Evolutionary conservation across 2,113 vertebrate genomes (phyloP).

Genomic region (Vulpes vulpes): DNA sequence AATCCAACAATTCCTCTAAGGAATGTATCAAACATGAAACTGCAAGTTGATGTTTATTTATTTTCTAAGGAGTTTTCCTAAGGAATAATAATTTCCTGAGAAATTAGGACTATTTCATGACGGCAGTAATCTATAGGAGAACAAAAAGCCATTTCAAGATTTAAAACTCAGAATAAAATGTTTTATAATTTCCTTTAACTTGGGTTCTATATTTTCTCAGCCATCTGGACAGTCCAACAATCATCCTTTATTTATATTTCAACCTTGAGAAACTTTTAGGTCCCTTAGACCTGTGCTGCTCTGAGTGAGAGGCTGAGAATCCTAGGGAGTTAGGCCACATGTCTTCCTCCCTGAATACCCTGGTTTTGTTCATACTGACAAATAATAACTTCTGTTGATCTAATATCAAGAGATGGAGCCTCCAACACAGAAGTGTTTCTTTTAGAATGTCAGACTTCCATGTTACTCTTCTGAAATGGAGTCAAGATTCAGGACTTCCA

Average conservation of each 20-base stretch:
- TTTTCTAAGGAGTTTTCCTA: neutral
- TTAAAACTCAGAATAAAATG: conserved; percentile 3
- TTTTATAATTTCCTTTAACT: neutral
- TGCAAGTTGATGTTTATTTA: neutral
- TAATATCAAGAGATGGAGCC: neutral
- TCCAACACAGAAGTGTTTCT: neutral
- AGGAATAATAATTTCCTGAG: neutral
- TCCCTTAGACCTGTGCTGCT: neutral
- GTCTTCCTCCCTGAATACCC: neutral
- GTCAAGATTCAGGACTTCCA: neutral
- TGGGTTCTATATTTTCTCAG: neutral
- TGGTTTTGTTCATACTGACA: neutral
- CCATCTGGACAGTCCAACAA: neutral
- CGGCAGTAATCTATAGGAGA: neutral
- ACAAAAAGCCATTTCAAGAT: neutral
- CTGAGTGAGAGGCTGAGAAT: neutral
- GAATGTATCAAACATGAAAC: neutral
- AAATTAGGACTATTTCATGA: neutral
- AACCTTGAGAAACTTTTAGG: neutral
- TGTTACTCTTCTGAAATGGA: neutral
- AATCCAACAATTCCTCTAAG: neutral
- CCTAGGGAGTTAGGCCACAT: neutral
- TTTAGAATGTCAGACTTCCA: neutral
- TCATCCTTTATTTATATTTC: neutral
- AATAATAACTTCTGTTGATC: neutral